Base-by-base conservation (phyloP, 2,888 invertebrate species). In the Scrobipalpa costella region DNA sequence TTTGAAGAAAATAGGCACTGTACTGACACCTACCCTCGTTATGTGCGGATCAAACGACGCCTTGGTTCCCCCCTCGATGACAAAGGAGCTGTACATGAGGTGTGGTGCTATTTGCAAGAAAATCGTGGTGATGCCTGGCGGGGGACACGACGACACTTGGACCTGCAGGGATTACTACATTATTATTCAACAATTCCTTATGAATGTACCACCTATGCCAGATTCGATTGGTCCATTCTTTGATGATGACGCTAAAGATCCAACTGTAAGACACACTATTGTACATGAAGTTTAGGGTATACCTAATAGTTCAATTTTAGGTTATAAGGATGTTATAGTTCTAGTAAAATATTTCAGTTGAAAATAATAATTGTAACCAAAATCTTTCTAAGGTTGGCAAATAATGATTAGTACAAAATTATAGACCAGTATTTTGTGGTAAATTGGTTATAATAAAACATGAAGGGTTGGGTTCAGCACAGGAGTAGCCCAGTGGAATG, bases 81-180 rank as follows among this genome's bases (percentile, higher is more conserved):
- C 97, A 94, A 93, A 94, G 67, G 94, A 95, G 66, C 91, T 98
- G 62, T 96, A 95, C 79, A 92, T 94, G 72, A 89, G 93, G 57
- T 97, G 97, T 79, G 94, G 94, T 38, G 95, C 97, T 67, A 84
- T 93, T 21, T 92, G 94, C 72, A 98, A 98, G 86, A 94, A 95
- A 70, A 85, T 98, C 55, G 87, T 95, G 21, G 94, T 95, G 76
- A 93, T 98, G 83, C 93, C 94, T 1, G 94, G 94, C 19, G 98
- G 98, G 0, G 96, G 97, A 0, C 98, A 99, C 84, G 98, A 98
- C 78, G 98, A 98, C 83, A 98, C 98, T 0, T 98, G 98, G 98
- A 95, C 95, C 66, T 94, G 96, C 73, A 94, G 95, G 67, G 96
- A 96, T 68, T 98, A 97, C 74, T 95, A 94, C 75, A 83, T 92